Evolutionary conservation across 2,888 invertebrate species (phyloP), one percentile per base, ranked within the genome.

Genomic region (Drosophila paucipuncta): DNA sequence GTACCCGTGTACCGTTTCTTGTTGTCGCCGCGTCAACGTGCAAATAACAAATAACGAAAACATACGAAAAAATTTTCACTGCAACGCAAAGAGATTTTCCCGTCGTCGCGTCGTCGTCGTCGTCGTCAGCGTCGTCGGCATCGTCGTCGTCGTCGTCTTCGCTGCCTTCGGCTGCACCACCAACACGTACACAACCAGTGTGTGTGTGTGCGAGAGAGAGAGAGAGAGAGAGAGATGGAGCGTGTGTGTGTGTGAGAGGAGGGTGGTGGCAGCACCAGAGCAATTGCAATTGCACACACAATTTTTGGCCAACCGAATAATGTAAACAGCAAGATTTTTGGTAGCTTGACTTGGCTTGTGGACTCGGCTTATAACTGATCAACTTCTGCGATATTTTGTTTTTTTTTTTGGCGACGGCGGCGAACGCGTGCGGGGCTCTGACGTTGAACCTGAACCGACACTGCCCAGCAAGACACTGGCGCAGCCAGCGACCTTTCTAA

Each of bases 391-490:
- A 37, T 57, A 60, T 37, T 72, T 47, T 22, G 4, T 13, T 16
- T 39, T 4, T 18, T 18, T 39, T 39, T 47, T 59, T 54, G 63
- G 57, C 68, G 67, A 69, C 79, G 59, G 70, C 68, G 69, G 66
- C 68, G 73, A 64, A 87, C 91, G 91, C 90, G 91, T 82, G 90
- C 90, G 91, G 86, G 80, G 81, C 76, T 88, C 89, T 84, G 87
- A 91, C 84, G 92, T 91, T 78, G 83, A 78, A 78, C 84, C 91
- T 92, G 89, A 93, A 93, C 93, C 93, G 93, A 93, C 91, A 92
- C 93, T 93, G 92, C 85, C 90, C 83, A 83, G 82, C 85, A 91
- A 91, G 91, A 91, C 80, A 92, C 90, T 92, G 90, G 78, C 82
- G 75, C 83, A 80, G 77, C 68, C 76, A 80, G 57, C 76, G 68